phyloP scores from a whole-genome alignment of 2,113 vertebrate genomes.

The Tricholaema leucomelas region DNA sequence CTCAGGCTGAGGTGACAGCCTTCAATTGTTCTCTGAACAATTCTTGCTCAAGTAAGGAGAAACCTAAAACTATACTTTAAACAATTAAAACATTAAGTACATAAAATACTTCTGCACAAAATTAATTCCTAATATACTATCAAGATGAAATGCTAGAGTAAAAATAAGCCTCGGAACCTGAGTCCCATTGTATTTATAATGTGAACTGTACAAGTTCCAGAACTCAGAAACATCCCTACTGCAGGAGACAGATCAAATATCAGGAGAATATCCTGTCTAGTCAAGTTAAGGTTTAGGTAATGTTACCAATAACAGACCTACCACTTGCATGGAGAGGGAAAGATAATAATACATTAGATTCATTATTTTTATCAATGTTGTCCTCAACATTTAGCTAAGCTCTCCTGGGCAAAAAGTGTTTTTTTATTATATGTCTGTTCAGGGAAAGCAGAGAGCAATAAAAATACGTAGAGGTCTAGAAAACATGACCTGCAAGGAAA shows the following conservation, averaged over 20 bases:
- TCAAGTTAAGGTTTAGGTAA: background rate
- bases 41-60: background rate
- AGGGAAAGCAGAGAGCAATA: background rate
- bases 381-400: background rate
- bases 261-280: background rate
- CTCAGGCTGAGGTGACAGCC: background rate
- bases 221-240: background rate
- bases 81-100: background rate
- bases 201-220: background rate
- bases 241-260: background rate
- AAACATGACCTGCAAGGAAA: background rate
- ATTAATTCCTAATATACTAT: background rate
- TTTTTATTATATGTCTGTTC: background rate
- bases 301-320: background rate
- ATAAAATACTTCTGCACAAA: background rate
- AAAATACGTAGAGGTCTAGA: background rate
- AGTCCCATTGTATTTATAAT: background rate
- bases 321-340: background rate
- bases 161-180: background rate
- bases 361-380: background rate
- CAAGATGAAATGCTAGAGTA: background rate
- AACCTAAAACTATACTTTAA: background rate
- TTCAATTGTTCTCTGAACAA: background rate
- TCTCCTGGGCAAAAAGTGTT: accelerated
- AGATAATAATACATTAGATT: background rate